Conservation (phyloP, 2,888 invertebrate genomes). For the Tiliacea aurago region DNA sequence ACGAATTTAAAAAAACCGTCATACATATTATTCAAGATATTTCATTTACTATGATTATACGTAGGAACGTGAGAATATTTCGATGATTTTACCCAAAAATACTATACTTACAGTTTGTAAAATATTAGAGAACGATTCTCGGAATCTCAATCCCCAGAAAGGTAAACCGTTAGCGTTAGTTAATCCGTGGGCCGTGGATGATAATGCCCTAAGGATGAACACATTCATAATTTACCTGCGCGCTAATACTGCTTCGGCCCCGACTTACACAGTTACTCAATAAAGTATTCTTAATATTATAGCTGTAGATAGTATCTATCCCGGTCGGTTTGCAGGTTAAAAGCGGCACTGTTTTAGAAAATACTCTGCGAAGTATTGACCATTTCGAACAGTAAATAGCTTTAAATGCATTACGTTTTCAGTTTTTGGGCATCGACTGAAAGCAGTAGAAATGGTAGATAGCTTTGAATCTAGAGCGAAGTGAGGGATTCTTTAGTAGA, state of each 20-base stretch:
- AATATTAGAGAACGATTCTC: slow-evolving; percentile 35
- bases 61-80: neutral
- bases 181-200: slow-evolving; percentile 41
- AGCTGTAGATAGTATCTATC: slow-evolving; percentile 7
- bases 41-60: neutral
- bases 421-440: neutral
- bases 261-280: slow-evolving; percentile 37
- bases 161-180: slow-evolving; percentile 51
- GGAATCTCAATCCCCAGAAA: slow-evolving; percentile 57
- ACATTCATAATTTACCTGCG: slow-evolving; percentile 56
- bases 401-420: neutral
- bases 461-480: too few species aligned
- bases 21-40: neutral
- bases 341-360: neutral
- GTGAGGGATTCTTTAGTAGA: too few species aligned
- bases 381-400: neutral
- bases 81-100: slow-evolving; percentile 22
- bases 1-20: neutral
- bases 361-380: neutral
- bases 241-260: slow-evolving; percentile 39
- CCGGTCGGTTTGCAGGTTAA: slow-evolving; percentile 3
- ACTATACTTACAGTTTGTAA: slow-evolving; percentile 5
- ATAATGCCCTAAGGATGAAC: slow-evolving; percentile 57
- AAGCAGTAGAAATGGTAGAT: too few species aligned
- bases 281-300: slow-evolving; percentile 44